Evolutionary conservation across 1,140 invertebrate species (phyloP).

Genomic region (Yoshiicerus persimilis): DNA sequence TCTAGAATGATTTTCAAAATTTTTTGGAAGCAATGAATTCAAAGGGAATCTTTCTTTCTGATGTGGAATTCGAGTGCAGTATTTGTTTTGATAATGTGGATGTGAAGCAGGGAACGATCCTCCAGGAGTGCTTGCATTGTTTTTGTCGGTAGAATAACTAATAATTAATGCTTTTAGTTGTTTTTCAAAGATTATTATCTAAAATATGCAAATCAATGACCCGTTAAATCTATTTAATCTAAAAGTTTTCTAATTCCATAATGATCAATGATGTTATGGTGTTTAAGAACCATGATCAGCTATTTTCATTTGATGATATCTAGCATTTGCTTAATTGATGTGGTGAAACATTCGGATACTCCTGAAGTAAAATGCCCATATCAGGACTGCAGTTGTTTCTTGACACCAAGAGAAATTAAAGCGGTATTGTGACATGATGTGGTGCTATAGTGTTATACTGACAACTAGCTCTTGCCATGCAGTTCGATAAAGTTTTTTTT

Average conservation of each 20-base stretch:
- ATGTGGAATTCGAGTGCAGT: conserved; percentile 57
- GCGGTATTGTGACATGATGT: conserved; percentile 52
- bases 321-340: conserved; percentile 57
- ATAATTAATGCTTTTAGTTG: not conserved
- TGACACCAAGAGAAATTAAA: conserved; percentile 60
- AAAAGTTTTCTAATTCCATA: too few relatives aligned
- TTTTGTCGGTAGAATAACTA: conserved; percentile 58
- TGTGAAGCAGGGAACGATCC: conserved; percentile 56
- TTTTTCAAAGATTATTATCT: too few relatives aligned
- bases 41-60: conserved; percentile 55
- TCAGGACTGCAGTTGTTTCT: conserved; percentile 54
- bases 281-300: not conserved
- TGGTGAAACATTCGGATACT: conserved; percentile 56
- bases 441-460: not conserved
- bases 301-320: conserved; percentile 32
- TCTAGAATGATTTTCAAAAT: conserved; percentile 42
- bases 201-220: too few relatives aligned
- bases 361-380: conserved; percentile 59
- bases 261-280: too few relatives aligned
- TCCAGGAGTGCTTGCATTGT: conserved; percentile 61
- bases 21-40: conserved; percentile 43
- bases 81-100: conserved; percentile 58
- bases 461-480: too few relatives aligned
- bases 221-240: too few relatives aligned
- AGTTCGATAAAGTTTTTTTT: not conserved